Conservation (phyloP, 1,140 invertebrate species). For the Lepidurus packardi region DNA sequence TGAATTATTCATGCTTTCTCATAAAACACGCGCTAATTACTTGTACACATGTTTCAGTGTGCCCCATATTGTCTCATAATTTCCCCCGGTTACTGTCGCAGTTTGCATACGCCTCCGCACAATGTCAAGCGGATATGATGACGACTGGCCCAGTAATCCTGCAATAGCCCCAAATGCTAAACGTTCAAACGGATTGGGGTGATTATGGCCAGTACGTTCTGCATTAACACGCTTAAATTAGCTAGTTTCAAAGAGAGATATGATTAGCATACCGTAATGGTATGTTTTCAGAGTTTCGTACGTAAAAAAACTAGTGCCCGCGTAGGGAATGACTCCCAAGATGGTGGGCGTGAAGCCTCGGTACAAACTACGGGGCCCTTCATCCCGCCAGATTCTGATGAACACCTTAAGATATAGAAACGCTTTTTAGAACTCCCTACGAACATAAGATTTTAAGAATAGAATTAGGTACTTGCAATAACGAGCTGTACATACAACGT, state of each 20-base stretch:
- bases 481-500: slow-evolving; percentile 59
- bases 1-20: no score
- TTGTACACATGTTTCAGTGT: slow-evolving; percentile 59
- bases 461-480: slow-evolving; percentile 12
- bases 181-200: slow-evolving; percentile 55
- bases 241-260: neutral
- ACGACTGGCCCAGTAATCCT: slow-evolving; percentile 87
- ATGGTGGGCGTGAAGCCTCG: slow-evolving; percentile 84
- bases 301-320: slow-evolving; percentile 94
- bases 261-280: slow-evolving; percentile 60
- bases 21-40: slow-evolving; percentile 43
- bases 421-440: slow-evolving; percentile 15
- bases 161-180: slow-evolving; percentile 82
- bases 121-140: slow-evolving; percentile 93
- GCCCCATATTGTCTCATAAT: slow-evolving; percentile 56
- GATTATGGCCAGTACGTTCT: slow-evolving; percentile 30
- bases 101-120: slow-evolving; percentile 81
- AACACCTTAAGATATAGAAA: slow-evolving; percentile 61
- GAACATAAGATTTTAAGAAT: neutral
- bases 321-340: slow-evolving; percentile 92
- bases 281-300: slow-evolving; percentile 88
- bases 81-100: slow-evolving; percentile 53
- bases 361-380: slow-evolving; percentile 75
- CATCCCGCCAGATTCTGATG: slow-evolving; percentile 66
- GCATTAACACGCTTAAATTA: neutral